Evolutionary conservation across 2,888 invertebrate genomes (phyloP).

Genomic region (Scaptodrosophila latifasciaeformis): DNA sequence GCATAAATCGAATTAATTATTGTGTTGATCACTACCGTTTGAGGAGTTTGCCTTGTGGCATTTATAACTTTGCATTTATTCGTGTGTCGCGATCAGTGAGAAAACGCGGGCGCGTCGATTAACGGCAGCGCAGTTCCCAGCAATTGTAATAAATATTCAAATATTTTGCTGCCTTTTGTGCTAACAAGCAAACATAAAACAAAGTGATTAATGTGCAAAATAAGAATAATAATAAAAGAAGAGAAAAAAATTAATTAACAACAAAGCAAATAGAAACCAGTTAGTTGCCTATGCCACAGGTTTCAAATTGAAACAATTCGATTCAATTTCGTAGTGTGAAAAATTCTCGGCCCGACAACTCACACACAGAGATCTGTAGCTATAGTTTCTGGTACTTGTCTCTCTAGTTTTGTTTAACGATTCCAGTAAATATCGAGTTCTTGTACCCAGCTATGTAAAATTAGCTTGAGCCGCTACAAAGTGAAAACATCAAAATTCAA

Average conservation of each 20-base stretch:
- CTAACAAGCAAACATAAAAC: slow-evolving; percentile 9
- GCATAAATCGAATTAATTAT: background rate
- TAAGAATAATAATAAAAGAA: too few species aligned
- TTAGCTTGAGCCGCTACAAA: slow-evolving; percentile 15
- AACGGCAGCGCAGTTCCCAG: background rate
- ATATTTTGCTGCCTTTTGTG: slow-evolving; percentile 9
- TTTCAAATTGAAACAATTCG: slow-evolving; percentile 30
- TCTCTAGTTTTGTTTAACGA: slow-evolving; percentile 26
- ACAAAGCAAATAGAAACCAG: slow-evolving; percentile 49
- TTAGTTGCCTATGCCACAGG: slow-evolving; percentile 35
- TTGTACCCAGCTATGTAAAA: slow-evolving; percentile 44
- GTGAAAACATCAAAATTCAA: slow-evolving; percentile 38
- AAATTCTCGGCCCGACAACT: slow-evolving; percentile 25
- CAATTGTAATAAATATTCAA: background rate
- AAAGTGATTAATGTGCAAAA: slow-evolving; percentile 13
- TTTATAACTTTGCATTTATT: background rate
- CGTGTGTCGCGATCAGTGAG: slow-evolving; percentile 1
- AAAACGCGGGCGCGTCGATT: slow-evolving; percentile 3
- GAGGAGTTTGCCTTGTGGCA: too few species aligned
- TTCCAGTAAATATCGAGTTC: slow-evolving; percentile 15
- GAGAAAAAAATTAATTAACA: slow-evolving; percentile 7
- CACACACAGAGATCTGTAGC: slow-evolving; percentile 17
- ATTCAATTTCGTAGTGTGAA: slow-evolving; percentile 9
- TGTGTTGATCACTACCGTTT: background rate
- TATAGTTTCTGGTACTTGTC: background rate